Evolutionary conservation across 2,113 vertebrate genomes (phyloP), one percentile per base, ranked within the genome.

Genomic region (Sturnus vulgaris): DNA sequence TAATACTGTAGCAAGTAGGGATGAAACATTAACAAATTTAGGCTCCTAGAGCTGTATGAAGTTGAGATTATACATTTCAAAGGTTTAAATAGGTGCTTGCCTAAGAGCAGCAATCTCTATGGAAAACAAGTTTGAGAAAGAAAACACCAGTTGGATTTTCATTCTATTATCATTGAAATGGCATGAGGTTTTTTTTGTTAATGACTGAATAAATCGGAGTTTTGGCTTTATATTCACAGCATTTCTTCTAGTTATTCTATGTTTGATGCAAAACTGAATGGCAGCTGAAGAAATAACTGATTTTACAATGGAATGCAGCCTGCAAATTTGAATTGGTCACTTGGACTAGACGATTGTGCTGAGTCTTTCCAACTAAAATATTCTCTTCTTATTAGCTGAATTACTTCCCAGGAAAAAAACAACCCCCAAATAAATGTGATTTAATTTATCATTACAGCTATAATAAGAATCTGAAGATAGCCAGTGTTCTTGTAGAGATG

Each of bases 151-250:
- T 93, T 96, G 94, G 73, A 87, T 97, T 98, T 98, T 96, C 96
- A 85, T 95, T 97, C 91, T 94, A 92, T 96, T 97, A 94, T 82
- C 86, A 90, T 60, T 97, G 96, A 96, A 97, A 97, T 95, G 71
- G 92, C 73, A 92, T 90, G 27, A 27, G 56, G 27, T 76, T 91
- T 95, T 95, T 94, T 97, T 94, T 82, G 57, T 95, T 97, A 98
- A 97, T 97, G 95, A 97, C 86, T 95, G 96, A 95, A 97, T 96
- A 97, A 97, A 97, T 97, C 96, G 96, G 94, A 96, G 96, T 95
- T 96, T 97, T 79, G 85, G 63, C 81, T 95, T 93, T 89, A 87
- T 91, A 92, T 78, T 93, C 93, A 92, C 81, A 96, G 79, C 69
- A 92, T 91, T 96, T 97, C 73, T 88, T 56, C 71, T 90, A 93